Percentiles rank a stretch among this genome's conserved stretches.
Conservation (phyloP, 2,888 invertebrate species). For the Nebria brevicollis region DNA sequence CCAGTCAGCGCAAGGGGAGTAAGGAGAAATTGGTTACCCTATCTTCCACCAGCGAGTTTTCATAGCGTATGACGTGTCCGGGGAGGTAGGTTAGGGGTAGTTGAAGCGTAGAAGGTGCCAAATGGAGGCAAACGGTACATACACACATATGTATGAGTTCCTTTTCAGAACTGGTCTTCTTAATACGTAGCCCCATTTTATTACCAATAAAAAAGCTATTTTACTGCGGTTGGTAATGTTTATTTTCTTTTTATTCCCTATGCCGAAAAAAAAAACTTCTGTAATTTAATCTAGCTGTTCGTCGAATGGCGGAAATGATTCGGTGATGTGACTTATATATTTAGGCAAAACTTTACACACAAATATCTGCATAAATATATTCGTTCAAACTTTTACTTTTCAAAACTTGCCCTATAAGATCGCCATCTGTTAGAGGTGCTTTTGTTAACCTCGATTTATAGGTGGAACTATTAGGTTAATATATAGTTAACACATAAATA, state of each 20-base stretch:
- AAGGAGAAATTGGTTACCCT: not conserved
- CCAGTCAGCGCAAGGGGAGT: not conserved
- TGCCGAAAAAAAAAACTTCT: constrained; percentile 35
- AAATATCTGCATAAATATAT: not conserved
- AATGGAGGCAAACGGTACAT: constrained; percentile 8
- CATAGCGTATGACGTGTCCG: constrained; percentile 3
- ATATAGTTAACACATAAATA: not conserved
- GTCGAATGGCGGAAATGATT: constrained; percentile 14
- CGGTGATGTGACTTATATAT: constrained; percentile 8
- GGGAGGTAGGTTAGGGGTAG: not conserved
- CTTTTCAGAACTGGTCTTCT: constrained; percentile 15
- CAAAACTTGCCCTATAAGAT: not conserved
- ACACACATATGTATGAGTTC: not conserved
- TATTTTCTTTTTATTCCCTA: constrained; percentile 39
- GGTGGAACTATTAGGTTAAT: not conserved
- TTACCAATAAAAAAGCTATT: constrained; percentile 45
- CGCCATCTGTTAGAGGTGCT: not conserved
- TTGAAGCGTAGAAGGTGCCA: not conserved
- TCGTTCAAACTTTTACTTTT: not conserved
- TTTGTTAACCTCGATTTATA: not conserved
- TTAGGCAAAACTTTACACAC: not conserved
- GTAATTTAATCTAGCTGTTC: constrained; percentile 45
- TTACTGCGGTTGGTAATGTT: constrained; percentile 43
- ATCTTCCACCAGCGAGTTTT: not conserved
- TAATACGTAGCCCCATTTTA: constrained; percentile 40